Conservation (phyloP, 2,797 vertebrate genomes). For the Tangara arthus region DNA sequence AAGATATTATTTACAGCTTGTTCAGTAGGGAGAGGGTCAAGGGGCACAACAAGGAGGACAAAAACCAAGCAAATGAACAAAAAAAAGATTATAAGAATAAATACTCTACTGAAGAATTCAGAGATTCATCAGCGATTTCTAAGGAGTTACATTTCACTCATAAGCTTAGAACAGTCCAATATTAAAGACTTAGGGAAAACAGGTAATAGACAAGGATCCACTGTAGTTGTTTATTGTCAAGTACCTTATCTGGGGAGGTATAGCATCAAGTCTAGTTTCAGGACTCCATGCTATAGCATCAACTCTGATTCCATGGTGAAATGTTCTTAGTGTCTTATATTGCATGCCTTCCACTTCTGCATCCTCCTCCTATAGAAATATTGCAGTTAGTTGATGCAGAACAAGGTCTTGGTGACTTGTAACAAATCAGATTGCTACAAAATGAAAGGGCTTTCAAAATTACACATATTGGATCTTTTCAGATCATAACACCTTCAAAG, state of each 20-base stretch:
- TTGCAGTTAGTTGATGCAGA: neutral
- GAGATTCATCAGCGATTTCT: neutral
- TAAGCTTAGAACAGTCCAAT: neutral
- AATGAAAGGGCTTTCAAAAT: neutral
- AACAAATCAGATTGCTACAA: neutral
- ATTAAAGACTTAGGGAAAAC: neutral
- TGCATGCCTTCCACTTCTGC: conserved; percentile 86
- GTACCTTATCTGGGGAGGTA: conserved; percentile 88
- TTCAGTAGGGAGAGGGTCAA: neutral
- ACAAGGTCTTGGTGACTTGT: neutral
- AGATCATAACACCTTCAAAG: neutral
- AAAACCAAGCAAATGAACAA: neutral
- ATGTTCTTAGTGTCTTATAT: conserved; percentile 84
- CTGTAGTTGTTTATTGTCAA: neutral
- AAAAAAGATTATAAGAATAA: neutral
- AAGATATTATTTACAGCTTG: neutral
- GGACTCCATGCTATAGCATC: conserved; percentile 95
- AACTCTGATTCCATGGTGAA: conserved; percentile 86
- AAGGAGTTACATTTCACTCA: neutral
- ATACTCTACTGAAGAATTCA: neutral
- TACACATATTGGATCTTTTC: neutral
- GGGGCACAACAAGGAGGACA: neutral
- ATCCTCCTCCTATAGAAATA: conserved; percentile 86
- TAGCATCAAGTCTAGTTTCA: conserved; percentile 85
- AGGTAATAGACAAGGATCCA: neutral